A percentile compares a stretch with the other conserved stretches of the same genome.
phyloP scores from a whole-genome alignment of 2,113 vertebrate genomes.

The Syrrhaptes paradoxus region DNA sequence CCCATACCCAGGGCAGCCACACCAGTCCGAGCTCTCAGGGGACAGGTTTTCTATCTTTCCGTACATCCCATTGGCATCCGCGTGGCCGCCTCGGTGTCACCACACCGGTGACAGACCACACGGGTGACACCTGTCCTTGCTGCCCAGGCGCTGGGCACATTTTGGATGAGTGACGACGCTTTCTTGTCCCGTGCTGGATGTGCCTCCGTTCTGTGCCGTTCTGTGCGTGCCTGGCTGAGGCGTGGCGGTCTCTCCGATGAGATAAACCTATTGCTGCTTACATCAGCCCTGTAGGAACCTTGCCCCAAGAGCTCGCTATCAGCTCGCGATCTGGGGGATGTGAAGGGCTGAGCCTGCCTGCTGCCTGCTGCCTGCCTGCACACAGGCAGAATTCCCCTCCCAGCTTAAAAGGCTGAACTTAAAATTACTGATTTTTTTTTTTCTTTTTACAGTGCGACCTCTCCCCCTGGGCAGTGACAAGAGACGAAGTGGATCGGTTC shows the following conservation, averaged over 20 bases:
- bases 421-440: background rate
- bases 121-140: background rate
- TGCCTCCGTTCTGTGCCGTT: background rate
- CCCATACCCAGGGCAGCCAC: background rate
- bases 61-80: rapidly evolving
- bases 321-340: background rate
- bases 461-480: slow-evolving; percentile 78
- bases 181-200: background rate
- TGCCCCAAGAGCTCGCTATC: background rate
- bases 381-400: background rate
- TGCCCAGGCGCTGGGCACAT: background rate
- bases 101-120: background rate
- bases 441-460: slow-evolving; percentile 82
- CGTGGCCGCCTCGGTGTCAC: background rate
- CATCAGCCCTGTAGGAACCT: background rate
- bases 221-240: background rate
- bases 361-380: background rate
- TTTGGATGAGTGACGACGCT: background rate
- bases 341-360: background rate
- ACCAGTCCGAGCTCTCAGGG: rapidly evolving
- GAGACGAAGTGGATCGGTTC: slow-evolving; percentile 83
- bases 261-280: background rate
- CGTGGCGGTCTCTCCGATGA: background rate
- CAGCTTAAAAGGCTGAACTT: background rate
- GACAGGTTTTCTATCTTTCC: background rate